These are phyloP conservation scores for Pavo muticus DNA, from an alignment of 2,113 vertebrate genomes.

Conservation along the genomic window DNA sequence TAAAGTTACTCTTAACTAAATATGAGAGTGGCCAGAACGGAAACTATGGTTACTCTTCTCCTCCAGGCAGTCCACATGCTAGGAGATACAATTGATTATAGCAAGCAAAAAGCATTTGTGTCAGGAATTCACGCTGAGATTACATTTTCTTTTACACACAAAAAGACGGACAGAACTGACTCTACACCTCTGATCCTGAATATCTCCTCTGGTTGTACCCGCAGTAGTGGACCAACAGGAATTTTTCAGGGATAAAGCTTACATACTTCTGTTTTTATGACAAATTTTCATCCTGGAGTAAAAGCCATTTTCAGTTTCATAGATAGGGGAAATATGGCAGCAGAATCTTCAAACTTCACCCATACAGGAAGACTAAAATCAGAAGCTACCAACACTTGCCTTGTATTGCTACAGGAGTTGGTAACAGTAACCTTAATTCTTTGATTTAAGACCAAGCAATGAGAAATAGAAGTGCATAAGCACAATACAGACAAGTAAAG, in stretches of 20 bases:
- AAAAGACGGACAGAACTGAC: neutral
- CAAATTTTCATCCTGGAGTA: neutral
- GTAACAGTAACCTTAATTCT: neutral
- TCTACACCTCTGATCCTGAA: neutral
- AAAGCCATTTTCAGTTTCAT: neutral
- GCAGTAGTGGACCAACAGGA: neutral
- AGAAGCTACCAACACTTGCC: neutral
- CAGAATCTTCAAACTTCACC: neutral
- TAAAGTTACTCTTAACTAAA: neutral
- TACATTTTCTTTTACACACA: neutral
- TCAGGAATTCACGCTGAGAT: neutral
- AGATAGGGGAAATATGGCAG: neutral
- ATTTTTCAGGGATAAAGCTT: neutral
- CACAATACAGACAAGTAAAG: neutral
- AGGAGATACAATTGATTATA: neutral
- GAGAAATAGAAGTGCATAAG: neutral
- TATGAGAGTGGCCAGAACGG: neutral
- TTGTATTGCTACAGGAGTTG: neutral
- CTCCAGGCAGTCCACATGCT: neutral
- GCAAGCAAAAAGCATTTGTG: neutral
- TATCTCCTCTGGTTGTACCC: neutral
- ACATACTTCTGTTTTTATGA: neutral
- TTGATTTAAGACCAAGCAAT: neutral
- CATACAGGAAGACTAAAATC: neutral
- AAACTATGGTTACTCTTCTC: neutral